Conservation (phyloP, 1,140 invertebrate genomes). For the Calosoma granatense region DNA sequence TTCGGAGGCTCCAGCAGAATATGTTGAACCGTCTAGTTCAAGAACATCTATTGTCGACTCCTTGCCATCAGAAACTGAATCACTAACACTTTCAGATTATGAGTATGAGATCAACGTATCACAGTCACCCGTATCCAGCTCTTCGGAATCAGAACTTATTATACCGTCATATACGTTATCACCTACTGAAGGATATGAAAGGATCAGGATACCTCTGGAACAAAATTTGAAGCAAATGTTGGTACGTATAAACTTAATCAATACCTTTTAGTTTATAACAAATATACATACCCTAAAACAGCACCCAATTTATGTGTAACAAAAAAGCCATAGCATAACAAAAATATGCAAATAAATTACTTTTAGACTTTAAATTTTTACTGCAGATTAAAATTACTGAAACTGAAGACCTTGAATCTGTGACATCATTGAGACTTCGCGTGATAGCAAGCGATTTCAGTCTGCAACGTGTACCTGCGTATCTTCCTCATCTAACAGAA, state of each 20-base stretch:
- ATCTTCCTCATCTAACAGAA: background rate
- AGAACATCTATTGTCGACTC: background rate
- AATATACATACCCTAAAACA: too few species aligned
- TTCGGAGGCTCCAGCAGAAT: background rate
- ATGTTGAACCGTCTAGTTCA: background rate
- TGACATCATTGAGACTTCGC: background rate
- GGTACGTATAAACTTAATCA: background rate
- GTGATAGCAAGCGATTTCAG: constrained; percentile 1
- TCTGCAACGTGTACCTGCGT: background rate
- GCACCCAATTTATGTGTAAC: background rate
- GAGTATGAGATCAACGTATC: background rate
- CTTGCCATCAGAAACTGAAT: background rate
- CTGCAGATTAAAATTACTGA: background rate
- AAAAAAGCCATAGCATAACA: too few species aligned
- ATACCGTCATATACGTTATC: background rate
- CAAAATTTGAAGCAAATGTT: background rate
- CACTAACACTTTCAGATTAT: background rate
- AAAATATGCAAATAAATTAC: background rate
- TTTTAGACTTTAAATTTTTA: background rate
- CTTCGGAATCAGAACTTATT: background rate
- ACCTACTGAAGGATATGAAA: background rate
- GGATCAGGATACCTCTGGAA: background rate
- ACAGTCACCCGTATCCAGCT: background rate
- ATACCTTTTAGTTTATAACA: background rate
- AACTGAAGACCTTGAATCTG: background rate